Percentiles rank a stretch among this genome's conserved stretches.
Evolutionary conservation across 2,113 vertebrate species (phyloP).

Genomic region (Lucifuga dentata): DNA sequence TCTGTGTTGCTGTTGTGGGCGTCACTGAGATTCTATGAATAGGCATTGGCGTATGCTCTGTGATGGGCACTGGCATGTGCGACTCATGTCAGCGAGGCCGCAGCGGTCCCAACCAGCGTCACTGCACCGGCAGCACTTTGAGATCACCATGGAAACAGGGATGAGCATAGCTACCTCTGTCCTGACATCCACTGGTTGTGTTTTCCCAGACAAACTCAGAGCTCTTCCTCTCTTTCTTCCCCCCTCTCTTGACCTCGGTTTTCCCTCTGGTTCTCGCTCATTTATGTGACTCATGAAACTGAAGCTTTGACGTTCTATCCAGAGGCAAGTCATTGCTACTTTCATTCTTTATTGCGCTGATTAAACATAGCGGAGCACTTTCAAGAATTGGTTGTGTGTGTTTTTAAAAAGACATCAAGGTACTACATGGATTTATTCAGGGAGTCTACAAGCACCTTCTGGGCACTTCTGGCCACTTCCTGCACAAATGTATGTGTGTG

Average conservation of each 20-base stretch:
- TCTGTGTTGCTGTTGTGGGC: conserved; percentile 60
- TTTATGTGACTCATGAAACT: conserved; percentile 31
- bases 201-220: conserved; percentile 51
- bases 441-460: not conserved
- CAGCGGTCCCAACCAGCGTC: conserved; percentile 71
- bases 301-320: conserved; percentile 20
- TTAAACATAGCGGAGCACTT: conserved; percentile 18
- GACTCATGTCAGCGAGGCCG: conserved; percentile 64
- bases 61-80: conserved; percentile 70
- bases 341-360: conserved; percentile 14
- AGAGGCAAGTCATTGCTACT: conserved; percentile 8
- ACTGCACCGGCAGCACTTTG: conserved; percentile 75
- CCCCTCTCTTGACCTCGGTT: not conserved
- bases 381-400: not conserved
- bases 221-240: conserved; percentile 7
- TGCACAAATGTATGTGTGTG: too few relatives aligned
- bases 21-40: conserved; percentile 79
- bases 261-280: not conserved
- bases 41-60: conserved; percentile 68
- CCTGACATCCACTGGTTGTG: conserved; percentile 62
- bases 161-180: conserved; percentile 71
- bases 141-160: conserved; percentile 83
- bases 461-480: too few relatives aligned
- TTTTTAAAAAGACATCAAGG: not conserved
- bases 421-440: not conserved